Evolutionary conservation across 2,888 invertebrate genomes (phyloP).

Genomic region (Incurvaria masculella): DNA sequence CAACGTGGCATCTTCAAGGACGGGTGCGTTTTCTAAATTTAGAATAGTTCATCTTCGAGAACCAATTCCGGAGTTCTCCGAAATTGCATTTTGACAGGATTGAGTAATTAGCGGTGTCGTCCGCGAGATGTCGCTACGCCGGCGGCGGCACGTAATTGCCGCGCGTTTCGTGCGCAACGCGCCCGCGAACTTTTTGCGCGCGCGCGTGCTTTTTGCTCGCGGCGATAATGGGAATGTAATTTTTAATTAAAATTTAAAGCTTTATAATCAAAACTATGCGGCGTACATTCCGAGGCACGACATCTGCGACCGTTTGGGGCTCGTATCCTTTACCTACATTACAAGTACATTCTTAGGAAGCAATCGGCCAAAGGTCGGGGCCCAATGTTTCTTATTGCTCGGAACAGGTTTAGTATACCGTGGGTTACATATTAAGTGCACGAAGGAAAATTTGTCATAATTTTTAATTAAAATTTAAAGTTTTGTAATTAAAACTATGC

Average conservation of each 20-base stretch:
- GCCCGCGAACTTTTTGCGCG: constrained; percentile 21
- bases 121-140: neutral
- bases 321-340: too few species aligned
- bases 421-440: too few species aligned
- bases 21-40: too few species aligned
- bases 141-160: neutral
- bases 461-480: constrained; percentile 48
- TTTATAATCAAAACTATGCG: constrained; percentile 43
- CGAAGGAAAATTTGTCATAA: too few species aligned
- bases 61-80: too few species aligned
- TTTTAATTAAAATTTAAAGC: constrained; percentile 49
- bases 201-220: constrained; percentile 19
- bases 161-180: neutral
- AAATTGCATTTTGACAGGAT: constrained; percentile 31
- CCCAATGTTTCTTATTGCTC: too few species aligned
- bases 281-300: neutral
- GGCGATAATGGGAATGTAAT: constrained; percentile 22
- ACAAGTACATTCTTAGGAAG: too few species aligned
- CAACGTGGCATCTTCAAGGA: too few species aligned
- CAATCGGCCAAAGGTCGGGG: too few species aligned
- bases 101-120: constrained; percentile 31
- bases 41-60: too few species aligned
- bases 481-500: constrained; percentile 45
- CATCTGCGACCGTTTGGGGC: too few species aligned
- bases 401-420: too few species aligned